phyloP scores from a whole-genome alignment of 2,113 vertebrate genomes.

The Cathartes aura region DNA sequence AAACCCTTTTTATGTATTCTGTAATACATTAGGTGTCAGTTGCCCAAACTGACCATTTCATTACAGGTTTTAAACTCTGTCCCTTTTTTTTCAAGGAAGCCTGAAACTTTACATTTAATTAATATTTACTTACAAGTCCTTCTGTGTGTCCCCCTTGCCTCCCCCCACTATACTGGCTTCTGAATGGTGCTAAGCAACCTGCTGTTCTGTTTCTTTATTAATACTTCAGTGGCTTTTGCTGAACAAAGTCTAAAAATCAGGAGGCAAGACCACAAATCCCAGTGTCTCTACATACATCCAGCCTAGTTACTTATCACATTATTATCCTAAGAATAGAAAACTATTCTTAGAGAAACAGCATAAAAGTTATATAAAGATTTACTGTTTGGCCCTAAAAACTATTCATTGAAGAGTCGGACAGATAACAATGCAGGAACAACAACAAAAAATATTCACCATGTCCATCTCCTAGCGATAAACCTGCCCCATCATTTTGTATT shows the following conservation, averaged over 20 bases:
- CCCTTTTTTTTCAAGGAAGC: neutral
- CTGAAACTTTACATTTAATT: neutral
- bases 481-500: neutral
- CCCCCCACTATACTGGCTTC: neutral
- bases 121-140: neutral
- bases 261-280: neutral
- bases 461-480: accelerated
- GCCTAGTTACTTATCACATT: neutral
- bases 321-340: neutral
- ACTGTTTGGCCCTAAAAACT: neutral
- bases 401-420: neutral
- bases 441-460: neutral
- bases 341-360: neutral
- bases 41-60: neutral
- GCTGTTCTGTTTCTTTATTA: neutral
- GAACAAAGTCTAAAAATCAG: neutral
- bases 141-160: neutral
- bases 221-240: neutral
- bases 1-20: neutral
- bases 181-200: neutral
- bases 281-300: neutral
- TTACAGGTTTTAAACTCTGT: neutral
- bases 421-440: neutral
- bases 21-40: neutral
- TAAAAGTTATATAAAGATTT: neutral